Evolutionary conservation across 2,888 invertebrate species (phyloP), one percentile per base, ranked within the genome.

Genomic region (Spisula subtruncata): DNA sequence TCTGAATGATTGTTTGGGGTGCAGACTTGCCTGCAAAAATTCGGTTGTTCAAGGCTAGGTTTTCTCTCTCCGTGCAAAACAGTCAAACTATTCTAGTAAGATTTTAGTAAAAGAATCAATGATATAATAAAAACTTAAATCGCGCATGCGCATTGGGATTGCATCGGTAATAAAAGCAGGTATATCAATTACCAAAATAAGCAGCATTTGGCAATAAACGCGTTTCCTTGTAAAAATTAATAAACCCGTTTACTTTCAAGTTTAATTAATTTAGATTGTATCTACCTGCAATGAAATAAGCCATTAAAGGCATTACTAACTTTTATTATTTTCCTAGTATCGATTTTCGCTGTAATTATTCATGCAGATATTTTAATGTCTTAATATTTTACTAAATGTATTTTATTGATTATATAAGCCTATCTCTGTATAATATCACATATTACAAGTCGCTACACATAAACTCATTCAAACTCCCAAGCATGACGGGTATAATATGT

Each of bases 201-300:
- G 1, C 60, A 25, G 25, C n/a, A 8, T 66, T 60, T 66, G 20
- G 60, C 60, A 66, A 25, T 25, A 66, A 66, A 66, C 20, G n/a
- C 20, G 60, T 20, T 60, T 66, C 25, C n/a, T 66, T 66, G 60
- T 66, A 2, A 25, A 60, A 60, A 14, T 54, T 18, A 54, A 18
- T 54, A 60, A 60, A 60, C 20, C 14, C 18, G 0, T 60, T 60
- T 14, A 60, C 51, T 51, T 20, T n/a, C 60, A 25, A 66, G 20
- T 66, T 66, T 66, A n/a, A 66, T 66, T 25, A 66, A 66, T 60
- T 60, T 60, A 60, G 51, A 60, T 60, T n/a, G n/a, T n/a, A 60
- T 1, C 6, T 60, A 25, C 25, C 1, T 10, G 56, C 18, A 56
- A 56, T 20, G n/a, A 5, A 5, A 41, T 41, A 41, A 41, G 41